Conservation (phyloP, 2,113 vertebrate species). For the Morone saxatilis region DNA sequence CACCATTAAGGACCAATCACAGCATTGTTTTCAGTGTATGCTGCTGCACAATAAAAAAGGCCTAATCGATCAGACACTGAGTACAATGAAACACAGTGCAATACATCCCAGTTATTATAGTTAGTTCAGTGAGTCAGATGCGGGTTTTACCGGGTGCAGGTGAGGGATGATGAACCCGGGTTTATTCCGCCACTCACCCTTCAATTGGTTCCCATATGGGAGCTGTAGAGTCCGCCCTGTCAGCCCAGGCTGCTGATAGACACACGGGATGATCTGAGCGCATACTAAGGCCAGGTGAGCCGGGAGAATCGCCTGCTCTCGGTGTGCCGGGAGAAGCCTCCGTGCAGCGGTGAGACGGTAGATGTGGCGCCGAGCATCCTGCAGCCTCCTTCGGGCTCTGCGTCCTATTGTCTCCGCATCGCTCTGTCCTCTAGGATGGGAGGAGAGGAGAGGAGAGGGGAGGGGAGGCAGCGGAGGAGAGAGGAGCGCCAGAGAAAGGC, state of each 20-base stretch:
- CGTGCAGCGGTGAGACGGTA: conserved; percentile 43
- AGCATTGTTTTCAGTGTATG: conserved; percentile 25
- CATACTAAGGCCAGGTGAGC: conserved; percentile 58
- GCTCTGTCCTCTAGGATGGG: conserved; percentile 71
- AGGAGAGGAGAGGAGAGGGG: conserved; percentile 48
- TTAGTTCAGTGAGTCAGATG: background rate
- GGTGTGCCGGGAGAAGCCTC: conserved; percentile 34
- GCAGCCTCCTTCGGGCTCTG: conserved; percentile 60
- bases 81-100: background rate
- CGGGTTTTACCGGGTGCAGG: conserved; percentile 9
- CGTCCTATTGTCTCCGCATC: conserved; percentile 83
- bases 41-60: conserved; percentile 24
- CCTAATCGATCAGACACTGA: conserved; percentile 8
- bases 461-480: conserved; percentile 28
- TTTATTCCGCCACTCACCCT: conserved; percentile 77
- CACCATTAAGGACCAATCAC: conserved; percentile 6
- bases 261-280: conserved; percentile 18
- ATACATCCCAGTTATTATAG: background rate
- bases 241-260: conserved; percentile 37
- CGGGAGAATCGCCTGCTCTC: conserved; percentile 12
- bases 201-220: conserved; percentile 60
- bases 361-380: conserved; percentile 65
- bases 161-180: conserved; percentile 1
- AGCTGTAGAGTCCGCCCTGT: conserved; percentile 58
- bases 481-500: background rate